phyloP scores from a whole-genome alignment of 2,797 vertebrate genomes.

The Pantherophis vulpinus region DNA sequence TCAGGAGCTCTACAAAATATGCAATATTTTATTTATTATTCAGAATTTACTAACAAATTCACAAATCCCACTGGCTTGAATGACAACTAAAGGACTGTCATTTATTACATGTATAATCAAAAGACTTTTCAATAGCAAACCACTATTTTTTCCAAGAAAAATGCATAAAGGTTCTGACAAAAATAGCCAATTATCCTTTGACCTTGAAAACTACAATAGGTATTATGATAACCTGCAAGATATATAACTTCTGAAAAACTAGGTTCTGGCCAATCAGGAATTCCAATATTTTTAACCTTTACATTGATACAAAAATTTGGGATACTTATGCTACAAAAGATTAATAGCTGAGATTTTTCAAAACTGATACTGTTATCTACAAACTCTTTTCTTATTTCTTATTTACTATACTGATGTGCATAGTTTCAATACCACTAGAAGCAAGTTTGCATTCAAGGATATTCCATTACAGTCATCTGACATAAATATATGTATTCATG shows the following conservation, averaged over 20 bases:
- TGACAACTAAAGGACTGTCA: not conserved
- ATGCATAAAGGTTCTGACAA: not conserved
- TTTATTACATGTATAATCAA: not conserved
- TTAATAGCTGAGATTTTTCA: not conserved
- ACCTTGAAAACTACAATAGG: not conserved
- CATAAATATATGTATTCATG: not conserved
- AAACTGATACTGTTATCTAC: not conserved
- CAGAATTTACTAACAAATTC: not conserved
- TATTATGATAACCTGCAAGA: not conserved
- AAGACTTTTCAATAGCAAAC: not conserved
- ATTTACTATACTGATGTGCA: rapidly evolving
- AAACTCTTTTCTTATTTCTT: not conserved
- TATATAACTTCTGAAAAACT: not conserved
- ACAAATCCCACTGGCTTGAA: not conserved
- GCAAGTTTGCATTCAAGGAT: not conserved
- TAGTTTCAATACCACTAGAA: rapidly evolving
- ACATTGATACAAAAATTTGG: not conserved
- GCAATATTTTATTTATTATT: not conserved
- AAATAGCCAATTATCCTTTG: not conserved
- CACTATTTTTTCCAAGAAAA: not conserved
- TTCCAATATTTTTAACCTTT: not conserved
- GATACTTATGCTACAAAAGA: not conserved
- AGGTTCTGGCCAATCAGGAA: not conserved
- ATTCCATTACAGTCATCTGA: not conserved
- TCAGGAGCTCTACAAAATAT: slow-evolving; percentile 86